Evolutionary conservation across 2,888 invertebrate genomes (phyloP), one percentile per base, ranked within the genome.

Genomic region (Yponomeuta plumbellus): DNA sequence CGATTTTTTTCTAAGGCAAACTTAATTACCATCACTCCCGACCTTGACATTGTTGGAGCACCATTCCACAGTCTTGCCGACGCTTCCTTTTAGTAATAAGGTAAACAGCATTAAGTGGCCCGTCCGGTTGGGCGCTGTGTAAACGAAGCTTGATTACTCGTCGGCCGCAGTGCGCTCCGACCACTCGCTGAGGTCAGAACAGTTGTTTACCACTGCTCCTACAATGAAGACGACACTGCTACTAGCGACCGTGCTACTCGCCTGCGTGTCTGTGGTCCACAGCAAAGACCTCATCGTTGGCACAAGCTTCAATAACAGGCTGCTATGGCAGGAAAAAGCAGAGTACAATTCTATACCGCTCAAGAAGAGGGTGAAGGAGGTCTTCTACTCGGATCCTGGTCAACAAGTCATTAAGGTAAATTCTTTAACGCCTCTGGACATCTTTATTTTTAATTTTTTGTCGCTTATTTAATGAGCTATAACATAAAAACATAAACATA

Each of bases 321-420:
- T 90, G 67, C 52, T 86, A 21, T 83, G 80, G 79, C 88, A 89
- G 70, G 74, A 88, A 70, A 90, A 90, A 71, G 86, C 86, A 1
- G 90, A 88, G 67, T 90, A 88, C 73, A 87, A 81, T 73, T 75
- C 87, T 5, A 85, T 90, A 68, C 91, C 88, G 3, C 74, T 90
- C 6, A 90, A 89, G 74, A 91, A 91, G 71, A 80, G 90, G 70
- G 88, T 88, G 66, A 91, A 91, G 72, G 90, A 91, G 73, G 84
- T 84, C 21, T 91, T 91, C 75, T 91, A 69, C 69, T 84, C 85
- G 1, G 90, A 91, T 70, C 84, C 90, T 1, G 88, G 85, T 61
- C 89, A 91, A 67, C 89, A 89, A 76, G 80, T 84, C 67, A 88
- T 91, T 66, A 91, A 88, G 89, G 90, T 90, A 79, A 72, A 59